Conservation (phyloP, 2,888 invertebrate species). For the Calameuta idolon region DNA sequence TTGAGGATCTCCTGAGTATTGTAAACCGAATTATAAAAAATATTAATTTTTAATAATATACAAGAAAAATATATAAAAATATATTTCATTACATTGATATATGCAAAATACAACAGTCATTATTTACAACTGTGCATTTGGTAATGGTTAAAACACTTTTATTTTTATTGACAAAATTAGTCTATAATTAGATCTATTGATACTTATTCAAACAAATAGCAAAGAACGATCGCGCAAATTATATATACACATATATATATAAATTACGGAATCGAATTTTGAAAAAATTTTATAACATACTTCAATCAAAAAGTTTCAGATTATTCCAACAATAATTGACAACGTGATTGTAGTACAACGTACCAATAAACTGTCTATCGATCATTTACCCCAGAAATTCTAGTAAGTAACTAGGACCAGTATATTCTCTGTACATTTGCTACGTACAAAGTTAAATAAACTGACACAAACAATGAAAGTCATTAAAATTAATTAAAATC, state of each 20-base stretch:
- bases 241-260: not conserved
- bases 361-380: too few species aligned
- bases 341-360: too few species aligned
- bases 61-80: not conserved
- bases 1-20: not conserved
- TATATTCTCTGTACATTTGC: too few species aligned
- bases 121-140: not conserved
- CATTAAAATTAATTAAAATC: too few species aligned
- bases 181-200: not conserved
- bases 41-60: too few species aligned
- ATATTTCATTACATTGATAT: not conserved
- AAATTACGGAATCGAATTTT: not conserved
- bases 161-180: not conserved
- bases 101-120: not conserved
- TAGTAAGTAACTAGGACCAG: too few species aligned
- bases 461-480: too few species aligned
- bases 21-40: not conserved
- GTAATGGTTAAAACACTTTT: not conserved
- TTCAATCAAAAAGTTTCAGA: too few species aligned
- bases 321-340: too few species aligned
- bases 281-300: not conserved
- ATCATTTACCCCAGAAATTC: too few species aligned
- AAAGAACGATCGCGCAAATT: not conserved
- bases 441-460: too few species aligned
- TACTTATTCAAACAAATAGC: not conserved